Evolutionary conservation across 1,140 invertebrate genomes (phyloP), one percentile per base, ranked within the genome.

Genomic region (Brachionus calyciflorus): DNA sequence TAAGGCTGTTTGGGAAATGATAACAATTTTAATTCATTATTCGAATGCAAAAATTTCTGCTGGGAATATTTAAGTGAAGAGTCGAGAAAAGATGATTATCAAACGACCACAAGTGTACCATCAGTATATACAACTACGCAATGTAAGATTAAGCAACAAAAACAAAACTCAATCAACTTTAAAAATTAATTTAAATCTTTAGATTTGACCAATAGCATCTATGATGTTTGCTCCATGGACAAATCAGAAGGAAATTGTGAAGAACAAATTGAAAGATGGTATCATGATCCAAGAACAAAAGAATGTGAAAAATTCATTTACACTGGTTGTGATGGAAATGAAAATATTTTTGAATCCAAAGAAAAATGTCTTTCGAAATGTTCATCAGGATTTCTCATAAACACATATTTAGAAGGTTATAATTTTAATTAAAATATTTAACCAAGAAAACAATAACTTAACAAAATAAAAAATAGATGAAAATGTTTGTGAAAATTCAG

Each of bases 221-320:
- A 49, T 78, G 91, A 92, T 69, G 90, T 92, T 1, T 95, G 93
- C 82, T 91, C 91, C 81, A 89, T 92, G 81, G 87, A 88, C 53
- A 86, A 88, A 80, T 89, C 91, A 77, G 83, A 86, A 5, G 92
- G 93, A 44, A 89, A 89, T 12, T 94, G 92, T 79, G 33, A 87
- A 17, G 87, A 88, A 1, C 86, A 89, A 79, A 83, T 90, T 51
- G 87, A 91, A 33, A 87, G 88, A 79, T 96, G 93, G 93, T 91
- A 91, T 84, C 97, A 92, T 87, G 91, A 93, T 83, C 86, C 88
- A 53, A 87, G 87, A 26, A 90, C 93, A 83, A 91, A 93, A 83
- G 88, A 91, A 73, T 98, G 95, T 88, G 88, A 91, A 87, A 92
- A 93, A 55, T 98, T 98, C 88, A 93, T 94, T 88, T 97, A 92